Conservation (phyloP, 2,113 vertebrate genomes). For the Mesitornis unicolor region DNA sequence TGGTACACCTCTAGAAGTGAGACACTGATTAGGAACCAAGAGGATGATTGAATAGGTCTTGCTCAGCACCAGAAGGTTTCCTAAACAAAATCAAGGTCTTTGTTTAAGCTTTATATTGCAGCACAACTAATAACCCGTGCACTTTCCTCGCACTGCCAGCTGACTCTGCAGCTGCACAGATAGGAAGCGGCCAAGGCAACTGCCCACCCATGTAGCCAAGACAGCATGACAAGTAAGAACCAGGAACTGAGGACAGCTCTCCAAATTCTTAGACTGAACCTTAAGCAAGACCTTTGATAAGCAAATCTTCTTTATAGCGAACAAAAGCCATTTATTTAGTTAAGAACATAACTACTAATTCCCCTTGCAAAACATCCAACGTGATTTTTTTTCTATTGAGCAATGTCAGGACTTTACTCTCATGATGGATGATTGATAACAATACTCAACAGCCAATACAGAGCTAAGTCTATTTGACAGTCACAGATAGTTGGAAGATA, state of each 20-base stretch:
- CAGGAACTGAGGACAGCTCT: neutral
- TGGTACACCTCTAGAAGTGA: conserved; percentile 83
- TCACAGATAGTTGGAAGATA: neutral
- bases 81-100: neutral
- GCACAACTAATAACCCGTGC: neutral
- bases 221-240: neutral
- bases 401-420: neutral
- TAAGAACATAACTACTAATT: neutral
- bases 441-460: neutral
- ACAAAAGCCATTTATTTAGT: neutral
- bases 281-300: neutral
- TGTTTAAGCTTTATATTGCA: neutral
- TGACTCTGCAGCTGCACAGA: neutral
- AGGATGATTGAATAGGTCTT: neutral
- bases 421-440: neutral
- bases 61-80: neutral
- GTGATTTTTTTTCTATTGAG: neutral
- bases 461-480: neutral
- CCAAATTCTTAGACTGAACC: neutral
- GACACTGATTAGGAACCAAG: neutral
- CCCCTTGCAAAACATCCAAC: neutral
- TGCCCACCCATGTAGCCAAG: neutral
- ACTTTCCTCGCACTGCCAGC: neutral
- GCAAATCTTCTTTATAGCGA: neutral
- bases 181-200: neutral